Conservation (phyloP, 1,140 invertebrate genomes). For the Drosophila guanche region DNA sequence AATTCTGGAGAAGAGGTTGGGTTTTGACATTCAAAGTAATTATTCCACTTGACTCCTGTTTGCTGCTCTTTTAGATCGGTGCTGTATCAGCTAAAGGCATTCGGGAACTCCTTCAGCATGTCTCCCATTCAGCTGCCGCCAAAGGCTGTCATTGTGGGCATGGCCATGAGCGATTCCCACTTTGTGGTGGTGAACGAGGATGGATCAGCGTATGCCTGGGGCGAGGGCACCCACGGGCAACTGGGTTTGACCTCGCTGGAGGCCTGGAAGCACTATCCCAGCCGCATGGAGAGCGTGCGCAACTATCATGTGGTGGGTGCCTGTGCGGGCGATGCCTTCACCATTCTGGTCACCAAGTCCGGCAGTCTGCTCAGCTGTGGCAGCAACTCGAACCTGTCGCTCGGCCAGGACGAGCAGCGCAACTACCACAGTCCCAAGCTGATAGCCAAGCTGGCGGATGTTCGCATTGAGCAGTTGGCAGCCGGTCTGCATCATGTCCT, state of each 20-base stretch:
- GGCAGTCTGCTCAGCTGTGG: conserved; percentile 90
- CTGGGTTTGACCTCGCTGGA: conserved; percentile 87
- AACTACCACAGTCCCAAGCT: conserved; percentile 86
- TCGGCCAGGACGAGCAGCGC: conserved; percentile 88
- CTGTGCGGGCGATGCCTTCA: conserved; percentile 86
- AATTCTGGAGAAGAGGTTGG: conserved; percentile 67
- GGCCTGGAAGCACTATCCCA: conserved; percentile 85
- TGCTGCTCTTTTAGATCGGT: conserved; percentile 83
- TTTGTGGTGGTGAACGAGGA: conserved; percentile 88
- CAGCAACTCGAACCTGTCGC: conserved; percentile 86
- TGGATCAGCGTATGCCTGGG: conserved; percentile 89
- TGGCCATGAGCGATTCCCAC: conserved; percentile 88
- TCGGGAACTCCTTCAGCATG: conserved; percentile 85
- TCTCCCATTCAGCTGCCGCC: conserved; percentile 85
- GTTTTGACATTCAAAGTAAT: not conserved
- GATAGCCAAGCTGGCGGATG: conserved; percentile 85
- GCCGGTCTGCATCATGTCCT: conserved; percentile 89
- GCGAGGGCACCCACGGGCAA: conserved; percentile 88
- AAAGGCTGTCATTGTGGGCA: conserved; percentile 84
- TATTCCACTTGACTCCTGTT: not conserved
- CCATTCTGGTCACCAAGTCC: conserved; percentile 88
- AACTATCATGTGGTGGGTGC: conserved; percentile 87
- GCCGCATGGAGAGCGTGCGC: conserved; percentile 86
- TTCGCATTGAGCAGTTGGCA: conserved; percentile 87
- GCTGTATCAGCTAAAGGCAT: conserved; percentile 86